These are phyloP conservation scores for Calliopum simillimum DNA, from an alignment of 2,888 invertebrate genomes.

Conservation along the genomic window DNA sequence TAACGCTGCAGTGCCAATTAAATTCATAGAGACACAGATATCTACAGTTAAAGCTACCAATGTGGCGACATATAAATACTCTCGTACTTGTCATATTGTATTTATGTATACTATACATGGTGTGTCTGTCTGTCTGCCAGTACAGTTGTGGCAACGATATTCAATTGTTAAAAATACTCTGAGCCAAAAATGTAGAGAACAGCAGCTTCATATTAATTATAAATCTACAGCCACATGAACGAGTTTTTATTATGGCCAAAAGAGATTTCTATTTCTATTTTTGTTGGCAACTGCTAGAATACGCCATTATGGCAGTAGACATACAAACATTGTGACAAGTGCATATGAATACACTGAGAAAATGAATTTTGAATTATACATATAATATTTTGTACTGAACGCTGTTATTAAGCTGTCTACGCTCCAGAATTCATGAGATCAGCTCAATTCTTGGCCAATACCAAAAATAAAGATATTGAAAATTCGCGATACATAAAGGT, in stretches of 20 bases:
- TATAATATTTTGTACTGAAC: too few species aligned
- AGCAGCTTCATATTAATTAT: constrained; percentile 15
- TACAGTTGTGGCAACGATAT: too few species aligned
- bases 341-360: too few species aligned
- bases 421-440: too few species aligned
- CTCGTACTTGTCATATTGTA: neutral
- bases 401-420: too few species aligned
- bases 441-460: too few species aligned
- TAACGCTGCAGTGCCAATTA: constrained; percentile 2
- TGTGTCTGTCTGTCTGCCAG: too few species aligned
- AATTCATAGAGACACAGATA: neutral
- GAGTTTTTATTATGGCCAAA: constrained; percentile 6
- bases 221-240: constrained; percentile 24
- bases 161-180: neutral
- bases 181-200: constrained; percentile 1
- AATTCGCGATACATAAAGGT: too few species aligned
- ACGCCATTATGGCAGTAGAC: neutral
- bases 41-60: neutral
- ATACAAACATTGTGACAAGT: neutral
- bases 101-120: too few species aligned
- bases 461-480: too few species aligned
- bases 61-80: neutral
- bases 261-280: neutral
- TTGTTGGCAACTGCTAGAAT: neutral
- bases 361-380: too few species aligned